Evolutionary conservation across 1,140 invertebrate genomes (phyloP).

Genomic region (Caerostris extrusa): DNA sequence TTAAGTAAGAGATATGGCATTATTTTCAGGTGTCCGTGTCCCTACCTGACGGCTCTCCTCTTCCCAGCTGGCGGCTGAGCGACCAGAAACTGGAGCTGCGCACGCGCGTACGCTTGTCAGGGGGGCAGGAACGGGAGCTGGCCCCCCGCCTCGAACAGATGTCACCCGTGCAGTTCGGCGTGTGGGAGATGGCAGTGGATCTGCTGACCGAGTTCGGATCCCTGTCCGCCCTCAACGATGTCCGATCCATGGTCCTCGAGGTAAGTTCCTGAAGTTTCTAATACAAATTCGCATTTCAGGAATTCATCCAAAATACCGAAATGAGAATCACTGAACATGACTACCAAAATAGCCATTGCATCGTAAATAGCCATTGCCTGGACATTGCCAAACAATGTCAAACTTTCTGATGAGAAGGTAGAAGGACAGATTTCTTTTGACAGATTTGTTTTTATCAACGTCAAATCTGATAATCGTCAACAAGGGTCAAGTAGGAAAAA

Average conservation of each 20-base stretch:
- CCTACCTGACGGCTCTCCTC: slow-evolving; percentile 89
- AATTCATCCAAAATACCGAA: no score
- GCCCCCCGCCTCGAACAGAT: slow-evolving; percentile 82
- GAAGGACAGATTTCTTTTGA: no score
- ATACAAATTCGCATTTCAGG: no score
- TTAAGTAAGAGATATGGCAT: no score
- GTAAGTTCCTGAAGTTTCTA: background rate
- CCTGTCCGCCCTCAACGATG: slow-evolving; percentile 61
- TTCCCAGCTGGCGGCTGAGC: slow-evolving; percentile 84
- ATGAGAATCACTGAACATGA: no score
- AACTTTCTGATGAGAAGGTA: no score
- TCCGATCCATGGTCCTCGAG: slow-evolving; percentile 78
- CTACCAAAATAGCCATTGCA: no score
- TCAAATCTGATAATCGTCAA: no score
- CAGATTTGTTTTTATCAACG: no score
- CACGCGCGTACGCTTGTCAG: slow-evolving; percentile 81
- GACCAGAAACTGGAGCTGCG: slow-evolving; percentile 82
- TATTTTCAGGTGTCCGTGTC: slow-evolving; percentile 86
- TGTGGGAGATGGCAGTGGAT: slow-evolving; percentile 91
- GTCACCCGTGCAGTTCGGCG: slow-evolving; percentile 84
- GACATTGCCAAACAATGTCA: no score
- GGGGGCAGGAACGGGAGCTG: slow-evolving; percentile 84
- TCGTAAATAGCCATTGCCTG: no score
- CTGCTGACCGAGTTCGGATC: slow-evolving; percentile 82
- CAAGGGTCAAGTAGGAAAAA: no score